Percentiles rank a stretch among this genome's conserved stretches.
Conservation (phyloP, 35 echinoderm and acorn worm species). For the Heliocidaris tuberculata region DNA sequence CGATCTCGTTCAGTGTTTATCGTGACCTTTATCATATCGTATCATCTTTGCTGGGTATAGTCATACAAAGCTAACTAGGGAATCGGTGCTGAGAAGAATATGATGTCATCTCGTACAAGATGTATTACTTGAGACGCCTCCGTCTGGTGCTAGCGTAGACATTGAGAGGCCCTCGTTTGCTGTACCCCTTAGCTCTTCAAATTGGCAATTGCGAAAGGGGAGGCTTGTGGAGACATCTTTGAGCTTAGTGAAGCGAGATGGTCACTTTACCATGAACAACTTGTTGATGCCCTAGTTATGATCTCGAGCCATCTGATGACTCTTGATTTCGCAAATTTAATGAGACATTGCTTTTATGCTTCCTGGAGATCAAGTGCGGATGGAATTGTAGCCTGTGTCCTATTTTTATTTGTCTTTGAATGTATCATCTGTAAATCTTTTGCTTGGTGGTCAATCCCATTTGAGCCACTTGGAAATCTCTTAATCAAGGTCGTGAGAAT, state of each 20-base stretch:
- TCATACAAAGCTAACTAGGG: neutral
- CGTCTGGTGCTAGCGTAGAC: neutral
- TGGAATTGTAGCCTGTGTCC: neutral
- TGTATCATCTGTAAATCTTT: neutral
- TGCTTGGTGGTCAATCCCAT: neutral
- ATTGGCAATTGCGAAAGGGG: neutral
- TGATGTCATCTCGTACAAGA: neutral
- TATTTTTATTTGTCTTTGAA: neutral
- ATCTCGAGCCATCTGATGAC: neutral
- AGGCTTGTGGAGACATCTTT: neutral
- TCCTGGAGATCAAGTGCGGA: neutral
- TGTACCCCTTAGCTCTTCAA: neutral
- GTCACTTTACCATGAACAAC: conserved; percentile 9
- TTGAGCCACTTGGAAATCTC: neutral
- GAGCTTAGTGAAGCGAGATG: neutral
- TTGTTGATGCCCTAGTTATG: conserved; percentile 25
- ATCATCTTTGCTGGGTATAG: neutral
- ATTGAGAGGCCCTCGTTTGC: conserved; percentile 2
- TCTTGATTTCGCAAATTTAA: neutral
- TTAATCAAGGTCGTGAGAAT: neutral
- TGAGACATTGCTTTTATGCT: conserved; percentile 1
- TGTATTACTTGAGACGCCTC: neutral
- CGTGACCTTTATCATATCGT: neutral
- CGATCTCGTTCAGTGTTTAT: neutral
- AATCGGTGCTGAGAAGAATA: neutral